Evolutionary conservation across 2,888 invertebrate genomes (phyloP).

Genomic region (Ochropacha duplaris): DNA sequence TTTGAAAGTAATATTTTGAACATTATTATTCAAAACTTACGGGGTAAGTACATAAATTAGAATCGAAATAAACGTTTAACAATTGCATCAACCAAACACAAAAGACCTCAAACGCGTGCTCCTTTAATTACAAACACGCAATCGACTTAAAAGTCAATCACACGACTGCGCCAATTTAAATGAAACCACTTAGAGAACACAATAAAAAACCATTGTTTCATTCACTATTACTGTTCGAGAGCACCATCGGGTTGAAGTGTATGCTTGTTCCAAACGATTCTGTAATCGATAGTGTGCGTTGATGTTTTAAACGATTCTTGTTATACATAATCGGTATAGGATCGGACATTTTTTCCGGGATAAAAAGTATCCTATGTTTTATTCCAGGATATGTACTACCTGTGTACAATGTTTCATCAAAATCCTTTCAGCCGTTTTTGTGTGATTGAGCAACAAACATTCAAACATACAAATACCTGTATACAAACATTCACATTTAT

Average conservation of each 20-base stretch:
- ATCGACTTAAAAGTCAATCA: conserved; percentile 52
- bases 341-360: not conserved
- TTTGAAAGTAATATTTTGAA: no score
- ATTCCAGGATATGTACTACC: no score
- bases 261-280: conserved; percentile 5
- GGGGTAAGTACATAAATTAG: not conserved
- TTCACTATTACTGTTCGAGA: not conserved
- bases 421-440: no score
- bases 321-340: not conserved
- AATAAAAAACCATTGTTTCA: conserved; percentile 45
- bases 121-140: conserved; percentile 27
- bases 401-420: no score
- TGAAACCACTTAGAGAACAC: conserved; percentile 37
- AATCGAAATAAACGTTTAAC: not conserved
- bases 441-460: no score
- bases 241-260: not conserved
- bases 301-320: conserved; percentile 7
- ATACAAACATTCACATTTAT: no score
- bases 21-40: no score
- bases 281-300: conserved; percentile 22
- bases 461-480: no score
- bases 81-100: not conserved
- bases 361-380: no score
- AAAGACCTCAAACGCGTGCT: conserved; percentile 4
- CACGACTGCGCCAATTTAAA: conserved; percentile 26